Evolutionary conservation across 1,140 invertebrate species (phyloP), one percentile per base, ranked within the genome.

Genomic region (Agraylea sexmaculata): DNA sequence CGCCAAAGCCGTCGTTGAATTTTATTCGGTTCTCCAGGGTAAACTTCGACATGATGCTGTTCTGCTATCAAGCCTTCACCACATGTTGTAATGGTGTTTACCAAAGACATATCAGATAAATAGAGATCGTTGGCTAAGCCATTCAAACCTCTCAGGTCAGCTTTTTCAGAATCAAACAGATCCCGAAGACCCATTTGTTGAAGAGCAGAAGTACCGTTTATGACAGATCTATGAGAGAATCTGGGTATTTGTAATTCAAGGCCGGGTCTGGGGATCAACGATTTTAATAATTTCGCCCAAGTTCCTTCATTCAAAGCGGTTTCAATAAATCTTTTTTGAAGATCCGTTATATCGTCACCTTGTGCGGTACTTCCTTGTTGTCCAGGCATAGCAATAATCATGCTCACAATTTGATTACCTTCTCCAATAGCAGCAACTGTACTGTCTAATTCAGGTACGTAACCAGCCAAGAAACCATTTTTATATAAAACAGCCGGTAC

Each of bases 241-340:
- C 83, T 73, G 0, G 86, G 86, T 28, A 89, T 70, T 54, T 87
- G 83, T 3, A 87, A 60, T 57, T 87, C 83, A 28, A 87, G 62
- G 0, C 79, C 78, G 3, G 75, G 70, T 1, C 83, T 64, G 18
- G 80, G 79, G 43, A 83, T 71, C 2, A 87, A 58, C 1, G 78
- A 73, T 8, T 78, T 72, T 7, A 87, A 65, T 8, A 87, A 51
- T 34, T 78, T 74, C 20, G 79, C 74, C 81, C 83, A 86, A 2
- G 73, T 61, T n/a, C 73, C 71, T 17, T 77, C 71, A n/a, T 71
- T 68, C 22, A 78, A 73, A 1, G 75, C 73, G 10, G 70, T 69
- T 25, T 75, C 72, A 4, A 81, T 60, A 1, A 87, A 56, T 23
- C 76, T 68, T 32, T 75, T 70, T 50, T 87, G 82, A 1, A 87